Conservation (phyloP, 2,113 vertebrate genomes). For the Anser brachyrhynchus region DNA sequence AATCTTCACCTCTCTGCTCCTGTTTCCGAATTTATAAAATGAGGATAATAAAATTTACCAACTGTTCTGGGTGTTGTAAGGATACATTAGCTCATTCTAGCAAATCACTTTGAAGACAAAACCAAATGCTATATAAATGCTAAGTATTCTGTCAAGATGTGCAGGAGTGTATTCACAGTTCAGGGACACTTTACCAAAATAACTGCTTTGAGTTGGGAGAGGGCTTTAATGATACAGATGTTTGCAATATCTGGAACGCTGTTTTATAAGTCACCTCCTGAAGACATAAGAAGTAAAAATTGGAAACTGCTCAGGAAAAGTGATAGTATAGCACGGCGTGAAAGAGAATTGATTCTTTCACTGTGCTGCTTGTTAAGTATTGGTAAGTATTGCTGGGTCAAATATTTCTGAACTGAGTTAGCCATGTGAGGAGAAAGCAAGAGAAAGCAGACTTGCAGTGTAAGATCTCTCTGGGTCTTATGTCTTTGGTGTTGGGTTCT, state of each 20-base stretch:
- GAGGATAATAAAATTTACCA: conserved; percentile 2
- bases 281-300: not conserved
- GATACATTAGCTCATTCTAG: not conserved
- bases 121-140: not conserved
- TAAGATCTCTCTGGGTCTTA: not conserved
- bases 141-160: not conserved
- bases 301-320: not conserved
- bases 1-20: not conserved
- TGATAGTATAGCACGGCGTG: not conserved
- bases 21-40: conserved; percentile 8
- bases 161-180: not conserved
- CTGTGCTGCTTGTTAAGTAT: not conserved
- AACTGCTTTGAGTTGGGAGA: not conserved
- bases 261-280: not conserved
- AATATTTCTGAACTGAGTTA: not conserved
- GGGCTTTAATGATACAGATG: not conserved
- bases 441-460: not conserved
- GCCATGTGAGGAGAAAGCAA: not conserved
- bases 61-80: not conserved
- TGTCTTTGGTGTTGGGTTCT: accelerated
- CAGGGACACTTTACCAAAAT: not conserved
- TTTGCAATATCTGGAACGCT: not conserved
- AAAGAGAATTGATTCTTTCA: not conserved
- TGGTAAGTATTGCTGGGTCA: not conserved
- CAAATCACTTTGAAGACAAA: conserved; percentile 28